These are phyloP conservation scores for Ctenochaetus hawaiiensis DNA, from an alignment of 2,797 vertebrate species.

Conservation along the genomic window DNA sequence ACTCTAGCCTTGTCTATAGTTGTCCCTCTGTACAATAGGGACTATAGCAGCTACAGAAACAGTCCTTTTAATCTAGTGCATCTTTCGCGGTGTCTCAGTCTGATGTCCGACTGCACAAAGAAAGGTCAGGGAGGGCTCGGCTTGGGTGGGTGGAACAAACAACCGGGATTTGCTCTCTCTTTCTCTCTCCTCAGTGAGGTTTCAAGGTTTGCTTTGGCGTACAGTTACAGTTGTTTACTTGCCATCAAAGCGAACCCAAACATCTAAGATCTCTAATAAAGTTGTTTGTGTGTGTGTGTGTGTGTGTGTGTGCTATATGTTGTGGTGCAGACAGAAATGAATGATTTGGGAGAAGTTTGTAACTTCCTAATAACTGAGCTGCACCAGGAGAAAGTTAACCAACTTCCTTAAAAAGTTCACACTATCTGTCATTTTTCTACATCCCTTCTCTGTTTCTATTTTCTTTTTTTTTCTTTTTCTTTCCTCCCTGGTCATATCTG, in stretches of 20 bases:
- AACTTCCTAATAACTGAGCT: constrained; percentile 62
- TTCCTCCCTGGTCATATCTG: constrained; percentile 35
- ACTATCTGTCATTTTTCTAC: constrained; percentile 13
- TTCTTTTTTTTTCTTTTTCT: background rate
- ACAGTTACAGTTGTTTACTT: constrained; percentile 67
- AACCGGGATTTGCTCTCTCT: constrained; percentile 62
- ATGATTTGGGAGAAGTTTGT: constrained; percentile 13
- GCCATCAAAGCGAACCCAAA: constrained; percentile 68
- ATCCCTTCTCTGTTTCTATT: constrained; percentile 14
- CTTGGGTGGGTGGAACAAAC: constrained; percentile 79
- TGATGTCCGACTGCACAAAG: constrained; percentile 75
- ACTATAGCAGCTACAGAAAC: constrained; percentile 54
- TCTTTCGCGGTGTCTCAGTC: constrained; percentile 63
- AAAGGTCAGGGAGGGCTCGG: constrained; percentile 73
- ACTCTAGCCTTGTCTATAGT: constrained; percentile 48
- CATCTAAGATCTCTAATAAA: constrained; percentile 59
- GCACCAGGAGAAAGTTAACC: constrained; percentile 49
- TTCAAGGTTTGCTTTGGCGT: constrained; percentile 72
- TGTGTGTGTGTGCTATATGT: constrained; percentile 26
- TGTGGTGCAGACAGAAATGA: constrained; percentile 44
- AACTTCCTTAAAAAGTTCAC: constrained; percentile 51
- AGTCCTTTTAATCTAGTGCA: constrained; percentile 79
- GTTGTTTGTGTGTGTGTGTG: constrained; percentile 11
- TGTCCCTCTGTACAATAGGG: constrained; percentile 61
- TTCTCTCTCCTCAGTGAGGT: constrained; percentile 54